Conservation (phyloP, 2,888 invertebrate species). For the Pasiphila rectangulata region DNA sequence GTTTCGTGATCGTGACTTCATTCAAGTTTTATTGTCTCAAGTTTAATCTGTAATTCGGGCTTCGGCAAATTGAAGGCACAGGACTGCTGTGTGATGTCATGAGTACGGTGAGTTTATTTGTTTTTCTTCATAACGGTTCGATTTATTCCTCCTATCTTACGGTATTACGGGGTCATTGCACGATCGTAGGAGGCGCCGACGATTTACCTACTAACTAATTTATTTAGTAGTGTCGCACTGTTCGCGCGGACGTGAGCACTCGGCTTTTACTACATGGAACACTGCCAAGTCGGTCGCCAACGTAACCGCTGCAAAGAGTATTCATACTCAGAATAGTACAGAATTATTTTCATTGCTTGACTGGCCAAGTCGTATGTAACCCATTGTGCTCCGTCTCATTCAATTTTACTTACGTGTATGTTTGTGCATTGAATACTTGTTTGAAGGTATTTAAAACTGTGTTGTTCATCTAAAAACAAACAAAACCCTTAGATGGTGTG, state of each 20-base stretch:
- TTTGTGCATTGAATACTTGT: slow-evolving; percentile 15
- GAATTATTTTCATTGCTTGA: slow-evolving; percentile 24
- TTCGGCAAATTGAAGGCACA: not conserved
- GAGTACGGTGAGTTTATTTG: slow-evolving; percentile 56
- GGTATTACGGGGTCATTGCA: slow-evolving; percentile 31
- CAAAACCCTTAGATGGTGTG: not conserved
- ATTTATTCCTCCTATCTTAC: slow-evolving; percentile 21
- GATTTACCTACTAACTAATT: slow-evolving; percentile 45
- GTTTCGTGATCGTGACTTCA: slow-evolving; percentile 32
- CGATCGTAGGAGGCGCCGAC: slow-evolving; percentile 35
- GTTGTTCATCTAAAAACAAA: slow-evolving; percentile 6
- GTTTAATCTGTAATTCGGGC: not conserved
- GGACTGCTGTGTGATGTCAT: slow-evolving; percentile 50
- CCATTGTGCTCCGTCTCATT: slow-evolving; percentile 6
- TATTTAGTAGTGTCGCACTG: slow-evolving; percentile 51
- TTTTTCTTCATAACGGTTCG: slow-evolving; percentile 31
- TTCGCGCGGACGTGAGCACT: slow-evolving; percentile 38
- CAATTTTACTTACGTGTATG: slow-evolving; percentile 14
- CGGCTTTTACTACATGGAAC: slow-evolving; percentile 55
- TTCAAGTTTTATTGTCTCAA: slow-evolving; percentile 37
- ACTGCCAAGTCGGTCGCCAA: slow-evolving; percentile 68
- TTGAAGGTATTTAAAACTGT: not conserved
- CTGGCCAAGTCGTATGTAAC: slow-evolving; percentile 3
- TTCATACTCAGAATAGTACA: slow-evolving; percentile 31
- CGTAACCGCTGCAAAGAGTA: slow-evolving; percentile 29